Percentiles rank a stretch among this genome's conserved stretches.
Evolutionary conservation across 2,113 vertebrate species (phyloP).

Genomic region (Leptobrachium leishanense): DNA sequence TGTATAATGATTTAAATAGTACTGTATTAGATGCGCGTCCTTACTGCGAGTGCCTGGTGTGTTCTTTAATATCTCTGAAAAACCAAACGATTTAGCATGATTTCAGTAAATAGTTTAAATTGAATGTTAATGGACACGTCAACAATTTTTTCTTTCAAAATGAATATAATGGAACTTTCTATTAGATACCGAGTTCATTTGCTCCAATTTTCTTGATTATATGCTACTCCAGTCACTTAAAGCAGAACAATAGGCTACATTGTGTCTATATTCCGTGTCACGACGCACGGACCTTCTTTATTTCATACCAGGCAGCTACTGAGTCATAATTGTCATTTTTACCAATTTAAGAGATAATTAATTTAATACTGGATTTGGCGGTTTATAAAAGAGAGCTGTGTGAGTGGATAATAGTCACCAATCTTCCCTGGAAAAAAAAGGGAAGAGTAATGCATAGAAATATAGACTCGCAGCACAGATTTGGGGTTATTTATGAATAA

Average conservation of each 20-base stretch:
- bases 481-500: too few relatives aligned
- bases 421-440: not conserved
- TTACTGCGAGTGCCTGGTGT: too few relatives aligned
- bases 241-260: not conserved
- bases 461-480: too few relatives aligned
- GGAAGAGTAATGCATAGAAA: too few relatives aligned
- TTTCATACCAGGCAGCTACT: not conserved
- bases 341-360: not conserved
- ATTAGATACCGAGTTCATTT: not conserved
- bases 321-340: not conserved
- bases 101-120: too few relatives aligned
- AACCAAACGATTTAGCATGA: too few relatives aligned
- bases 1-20: too few relatives aligned
- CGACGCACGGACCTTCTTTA: not conserved
- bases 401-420: not conserved
- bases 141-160: not conserved
- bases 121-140: not conserved
- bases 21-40: too few relatives aligned
- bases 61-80: too few relatives aligned
- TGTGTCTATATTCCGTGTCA: not conserved
- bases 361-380: not conserved
- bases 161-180: not conserved
- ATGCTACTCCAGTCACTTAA: not conserved
- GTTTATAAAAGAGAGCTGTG: not conserved
- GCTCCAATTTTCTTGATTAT: not conserved